These are phyloP conservation scores for Aleiodes sp. DNA, from an alignment of 1,140 invertebrate genomes.

Conservation along the genomic window DNA sequence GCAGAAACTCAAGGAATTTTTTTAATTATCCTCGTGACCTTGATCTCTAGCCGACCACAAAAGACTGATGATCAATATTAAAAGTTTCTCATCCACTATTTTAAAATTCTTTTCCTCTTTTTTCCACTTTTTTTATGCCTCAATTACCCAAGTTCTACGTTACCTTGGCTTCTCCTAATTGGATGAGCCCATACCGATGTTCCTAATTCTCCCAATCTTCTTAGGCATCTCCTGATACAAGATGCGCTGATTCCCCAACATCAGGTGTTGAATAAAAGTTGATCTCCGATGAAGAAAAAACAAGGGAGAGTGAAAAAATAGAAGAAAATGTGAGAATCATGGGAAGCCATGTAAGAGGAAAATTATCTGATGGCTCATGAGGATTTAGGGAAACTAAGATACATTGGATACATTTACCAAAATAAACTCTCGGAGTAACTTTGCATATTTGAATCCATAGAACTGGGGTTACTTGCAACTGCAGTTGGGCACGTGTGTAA, in stretches of 20 bases:
- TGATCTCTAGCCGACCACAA: neutral
- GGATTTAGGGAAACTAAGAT: neutral
- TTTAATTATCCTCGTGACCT: slow-evolving; percentile 4
- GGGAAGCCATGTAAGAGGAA: neutral
- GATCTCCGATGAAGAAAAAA: neutral
- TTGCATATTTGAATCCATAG: neutral
- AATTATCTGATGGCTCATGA: neutral
- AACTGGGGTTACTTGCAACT: neutral
- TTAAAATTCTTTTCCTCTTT: neutral
- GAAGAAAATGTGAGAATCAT: no score
- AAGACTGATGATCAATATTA: neutral
- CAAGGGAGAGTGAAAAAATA: neutral
- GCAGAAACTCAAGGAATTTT: neutral
- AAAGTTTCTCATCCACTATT: neutral
- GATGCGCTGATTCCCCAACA: neutral
- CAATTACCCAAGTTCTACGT: slow-evolving; percentile 13
- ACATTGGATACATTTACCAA: slow-evolving; percentile 9
- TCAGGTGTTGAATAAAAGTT: no score
- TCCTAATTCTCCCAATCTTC: slow-evolving; percentile 52
- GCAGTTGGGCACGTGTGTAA: neutral
- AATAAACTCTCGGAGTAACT: slow-evolving; percentile 9
- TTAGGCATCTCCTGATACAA: slow-evolving; percentile 34
- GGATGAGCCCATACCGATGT: slow-evolving; percentile 57
- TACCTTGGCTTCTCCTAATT: slow-evolving; percentile 55
- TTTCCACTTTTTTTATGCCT: neutral